A percentile compares a stretch with the other conserved stretches of the same genome.
phyloP scores from a whole-genome alignment of 2,113 vertebrate species.

The Leuciscus idus region DNA sequence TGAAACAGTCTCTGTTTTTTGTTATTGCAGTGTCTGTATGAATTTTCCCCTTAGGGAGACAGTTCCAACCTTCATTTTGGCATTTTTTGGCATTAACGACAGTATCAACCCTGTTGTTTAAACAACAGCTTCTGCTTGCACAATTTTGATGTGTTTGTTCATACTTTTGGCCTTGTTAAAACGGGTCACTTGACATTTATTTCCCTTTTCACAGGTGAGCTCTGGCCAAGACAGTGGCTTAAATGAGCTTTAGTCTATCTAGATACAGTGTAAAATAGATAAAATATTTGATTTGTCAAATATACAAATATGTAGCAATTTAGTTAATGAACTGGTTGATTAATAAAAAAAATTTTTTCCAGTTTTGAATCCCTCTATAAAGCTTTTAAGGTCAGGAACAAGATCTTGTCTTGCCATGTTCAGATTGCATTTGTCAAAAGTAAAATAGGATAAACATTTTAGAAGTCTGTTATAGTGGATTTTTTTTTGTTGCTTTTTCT shows the following conservation, averaged over 20 bases:
- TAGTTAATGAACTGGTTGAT: background rate
- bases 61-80: conserved; percentile 18
- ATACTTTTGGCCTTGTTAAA: background rate
- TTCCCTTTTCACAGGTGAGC: background rate
- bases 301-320: too few relatives aligned
- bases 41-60: background rate
- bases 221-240: background rate
- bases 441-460: background rate
- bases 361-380: background rate
- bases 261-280: background rate
- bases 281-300: background rate
- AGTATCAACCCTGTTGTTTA: conserved; percentile 8
- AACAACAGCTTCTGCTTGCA: background rate
- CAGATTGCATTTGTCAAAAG: background rate
- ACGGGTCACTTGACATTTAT: background rate
- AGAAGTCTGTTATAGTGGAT: background rate
- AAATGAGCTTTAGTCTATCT: background rate
- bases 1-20: conserved; percentile 60
- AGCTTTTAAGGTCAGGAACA: background rate
- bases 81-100: conserved; percentile 32
- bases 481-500: background rate
- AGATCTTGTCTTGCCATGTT: background rate
- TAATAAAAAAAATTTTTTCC: background rate
- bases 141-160: conserved; percentile 14
- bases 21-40: conserved; percentile 48